Evolutionary conservation across 1,140 invertebrate genomes (phyloP).

Genomic region (Steinernema khuongi): DNA sequence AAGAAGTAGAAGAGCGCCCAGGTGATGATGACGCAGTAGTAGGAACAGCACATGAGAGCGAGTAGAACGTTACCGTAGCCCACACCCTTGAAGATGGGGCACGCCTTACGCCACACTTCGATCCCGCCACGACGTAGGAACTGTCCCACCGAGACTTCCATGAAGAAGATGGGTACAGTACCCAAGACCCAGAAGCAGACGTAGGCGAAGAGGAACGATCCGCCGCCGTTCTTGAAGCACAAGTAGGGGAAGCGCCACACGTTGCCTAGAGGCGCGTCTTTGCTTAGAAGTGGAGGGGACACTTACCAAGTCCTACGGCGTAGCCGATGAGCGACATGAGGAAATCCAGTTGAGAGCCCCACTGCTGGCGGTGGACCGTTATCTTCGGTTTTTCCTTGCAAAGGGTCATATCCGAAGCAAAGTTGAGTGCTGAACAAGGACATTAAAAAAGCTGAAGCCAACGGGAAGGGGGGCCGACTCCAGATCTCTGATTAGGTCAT

Average conservation of each 20-base stretch:
- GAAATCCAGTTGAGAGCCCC: conserved; percentile 30
- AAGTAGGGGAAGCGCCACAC: conserved; percentile 63
- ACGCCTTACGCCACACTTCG: conserved; percentile 27
- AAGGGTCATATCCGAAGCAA: neutral
- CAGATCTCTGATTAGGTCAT: no score
- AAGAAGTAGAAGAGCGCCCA: conserved; percentile 60
- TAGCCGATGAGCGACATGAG: conserved; percentile 69
- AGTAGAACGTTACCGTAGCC: conserved; percentile 31
- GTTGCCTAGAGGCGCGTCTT: conserved; percentile 56
- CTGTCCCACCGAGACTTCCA: conserved; percentile 74
- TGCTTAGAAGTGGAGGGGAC: neutral
- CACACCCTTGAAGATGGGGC: conserved; percentile 28
- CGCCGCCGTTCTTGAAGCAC: conserved; percentile 59
- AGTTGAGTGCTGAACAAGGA: neutral
- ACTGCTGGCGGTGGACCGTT: neutral
- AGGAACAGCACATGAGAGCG: conserved; percentile 43
- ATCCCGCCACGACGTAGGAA: conserved; percentile 60
- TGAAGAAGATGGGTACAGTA: conserved; percentile 70
- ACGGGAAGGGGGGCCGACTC: no score
- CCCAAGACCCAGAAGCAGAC: conserved; percentile 58
- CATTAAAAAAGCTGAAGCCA: neutral
- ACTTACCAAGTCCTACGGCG: conserved; percentile 71
- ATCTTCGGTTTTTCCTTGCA: neutral
- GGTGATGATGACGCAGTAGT: conserved; percentile 62
- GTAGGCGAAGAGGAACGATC: conserved; percentile 56